Evolutionary conservation across 2,888 invertebrate genomes (phyloP), one percentile per base, ranked within the genome.

Genomic region (Entomobrya proxima): DNA sequence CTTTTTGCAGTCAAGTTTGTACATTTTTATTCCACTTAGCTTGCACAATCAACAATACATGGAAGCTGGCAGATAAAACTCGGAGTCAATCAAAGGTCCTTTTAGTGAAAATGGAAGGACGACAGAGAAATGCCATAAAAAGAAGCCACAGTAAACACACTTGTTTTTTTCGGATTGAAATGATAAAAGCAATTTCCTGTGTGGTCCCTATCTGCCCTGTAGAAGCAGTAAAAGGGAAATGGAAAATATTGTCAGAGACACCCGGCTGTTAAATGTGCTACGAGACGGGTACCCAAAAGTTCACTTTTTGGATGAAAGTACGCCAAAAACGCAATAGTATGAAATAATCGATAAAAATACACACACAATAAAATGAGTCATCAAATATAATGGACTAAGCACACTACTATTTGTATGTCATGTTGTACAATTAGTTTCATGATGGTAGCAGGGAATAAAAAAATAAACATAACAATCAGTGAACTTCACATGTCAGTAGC

Each of bases 401-500:
- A 32, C 55, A 55, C 24, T 55, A 13, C 55, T 55, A 7, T 55
- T 7, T 11, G 27, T 13, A 18, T 24, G n/a, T n/a, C n/a, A n/a
- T 32, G 30, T 32, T 32, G 32, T n/a, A 61, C 61, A 61, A 37
- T 40, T 67, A 40, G 67, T 40, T n/a, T 18, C 67, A 67, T 11
- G 30, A 0, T 32, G 18, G 21, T 24, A 1, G 24, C 40, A 40
- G 40, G 37, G 37, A 13, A 40, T 11, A 47, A 72, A 24, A 67
- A 67, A 40, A 67, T 32, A 58, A 35, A n/a, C 44, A 72, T 30
- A 30, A 30, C 72, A 72, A 72, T 44, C 24, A n/a, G n/a, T 13
- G 72, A 72, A 47, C 27, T 72, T 72, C 72, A 47, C 72, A 72
- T 72, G 72, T 72, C 72, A 72, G 44, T n/a, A 44, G 13, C 72